Conservation (phyloP, 1,140 invertebrate genomes). For the Eueides isabella region DNA sequence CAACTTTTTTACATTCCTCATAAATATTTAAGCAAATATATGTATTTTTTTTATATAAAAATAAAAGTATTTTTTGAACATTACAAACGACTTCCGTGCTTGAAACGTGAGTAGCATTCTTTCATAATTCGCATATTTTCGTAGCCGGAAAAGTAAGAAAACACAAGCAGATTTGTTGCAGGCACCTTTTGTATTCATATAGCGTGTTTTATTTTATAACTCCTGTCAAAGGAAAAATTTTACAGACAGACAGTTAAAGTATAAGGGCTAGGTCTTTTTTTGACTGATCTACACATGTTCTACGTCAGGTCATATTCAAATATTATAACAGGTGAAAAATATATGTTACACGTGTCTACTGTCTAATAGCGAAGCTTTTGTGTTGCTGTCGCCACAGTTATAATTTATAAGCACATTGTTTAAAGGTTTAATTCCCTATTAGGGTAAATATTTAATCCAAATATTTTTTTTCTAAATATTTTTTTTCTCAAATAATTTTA, state of each 20-base stretch:
- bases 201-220: constrained; percentile 39
- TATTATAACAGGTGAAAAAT: too few relatives aligned
- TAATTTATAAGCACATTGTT: too few relatives aligned
- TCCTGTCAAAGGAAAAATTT: constrained; percentile 40
- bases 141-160: constrained; percentile 33
- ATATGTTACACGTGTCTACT: too few relatives aligned
- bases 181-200: constrained; percentile 42
- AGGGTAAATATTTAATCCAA: too few relatives aligned
- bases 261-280: constrained; percentile 27
- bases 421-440: too few relatives aligned
- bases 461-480: too few relatives aligned
- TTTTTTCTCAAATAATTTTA: too few relatives aligned
- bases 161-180: constrained; percentile 34
- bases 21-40: neutral
- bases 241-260: constrained; percentile 26
- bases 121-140: constrained; percentile 31
- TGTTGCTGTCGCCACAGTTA: too few relatives aligned
- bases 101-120: constrained; percentile 23
- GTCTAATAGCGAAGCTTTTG: too few relatives aligned
- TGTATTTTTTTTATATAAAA: neutral
- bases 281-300: neutral
- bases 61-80: neutral
- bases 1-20: neutral
- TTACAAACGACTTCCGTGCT: constrained; percentile 17
- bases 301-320: neutral